A percentile compares a stretch with the other conserved stretches of the same genome.
Evolutionary conservation across 2,888 invertebrate genomes (phyloP).

Genomic region (Desoria tigrina): DNA sequence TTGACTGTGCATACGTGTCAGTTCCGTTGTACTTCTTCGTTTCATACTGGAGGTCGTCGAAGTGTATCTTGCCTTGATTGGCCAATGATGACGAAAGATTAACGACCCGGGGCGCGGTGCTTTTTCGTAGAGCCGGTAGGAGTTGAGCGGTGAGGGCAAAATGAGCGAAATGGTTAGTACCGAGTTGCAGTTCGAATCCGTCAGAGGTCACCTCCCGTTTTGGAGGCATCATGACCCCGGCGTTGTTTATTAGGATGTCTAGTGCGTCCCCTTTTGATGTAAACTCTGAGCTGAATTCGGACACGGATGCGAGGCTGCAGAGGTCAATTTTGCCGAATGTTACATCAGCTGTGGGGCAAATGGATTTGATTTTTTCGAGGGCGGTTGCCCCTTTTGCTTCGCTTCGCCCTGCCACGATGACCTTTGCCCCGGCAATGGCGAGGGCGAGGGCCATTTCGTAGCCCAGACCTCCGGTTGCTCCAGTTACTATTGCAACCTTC

Average conservation of each 20-base stretch:
- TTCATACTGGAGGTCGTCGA: constrained; percentile 19
- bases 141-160: constrained; percentile 27
- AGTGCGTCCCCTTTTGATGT: constrained; percentile 49
- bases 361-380: constrained; percentile 55
- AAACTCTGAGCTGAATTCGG: constrained; percentile 56
- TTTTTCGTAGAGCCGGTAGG: constrained; percentile 12
- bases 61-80: constrained; percentile 9
- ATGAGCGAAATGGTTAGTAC: constrained; percentile 21
- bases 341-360: constrained; percentile 53
- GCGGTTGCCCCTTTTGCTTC: constrained; percentile 55
- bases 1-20: constrained; percentile 15
- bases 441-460: constrained; percentile 57
- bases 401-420: constrained; percentile 59
- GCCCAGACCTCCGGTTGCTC: constrained; percentile 58
- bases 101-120: constrained; percentile 12
- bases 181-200: constrained; percentile 56
- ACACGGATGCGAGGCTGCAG: constrained; percentile 55
- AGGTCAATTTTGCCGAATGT: constrained; percentile 56
- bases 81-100: constrained; percentile 3
- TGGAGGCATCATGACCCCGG: constrained; percentile 55
- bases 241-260: constrained; percentile 57
- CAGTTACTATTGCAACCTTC: constrained; percentile 57
- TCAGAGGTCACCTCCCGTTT: constrained; percentile 52
- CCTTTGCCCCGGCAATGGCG: constrained; percentile 55
- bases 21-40: neutral